Conservation (phyloP, 2,113 vertebrate genomes). For the Petromus typicus region DNA sequence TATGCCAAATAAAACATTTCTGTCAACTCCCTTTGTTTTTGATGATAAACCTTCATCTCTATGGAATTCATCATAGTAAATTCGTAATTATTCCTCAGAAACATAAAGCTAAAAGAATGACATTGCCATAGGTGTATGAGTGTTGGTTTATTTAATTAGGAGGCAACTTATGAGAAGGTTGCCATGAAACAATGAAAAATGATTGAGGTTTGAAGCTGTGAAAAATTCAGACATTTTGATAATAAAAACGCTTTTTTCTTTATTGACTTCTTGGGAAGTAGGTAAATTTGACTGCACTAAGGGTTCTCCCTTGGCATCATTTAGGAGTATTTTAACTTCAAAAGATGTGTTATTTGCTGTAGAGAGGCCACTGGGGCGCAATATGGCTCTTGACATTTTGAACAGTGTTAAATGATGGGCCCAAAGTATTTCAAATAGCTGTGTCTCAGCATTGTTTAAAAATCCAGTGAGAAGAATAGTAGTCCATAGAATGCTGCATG, state of each 20-base stretch:
- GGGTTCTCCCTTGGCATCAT: slow-evolving; percentile 60
- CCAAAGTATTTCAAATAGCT: slow-evolving; percentile 63
- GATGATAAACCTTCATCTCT: slow-evolving; percentile 33
- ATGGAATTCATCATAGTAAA: neutral
- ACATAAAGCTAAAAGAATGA: neutral
- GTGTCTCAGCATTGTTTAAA: slow-evolving; percentile 66
- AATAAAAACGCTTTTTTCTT: neutral
- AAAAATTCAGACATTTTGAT: slow-evolving; percentile 18
- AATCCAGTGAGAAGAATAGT: slow-evolving; percentile 57
- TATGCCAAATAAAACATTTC: neutral
- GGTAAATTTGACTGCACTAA: neutral
- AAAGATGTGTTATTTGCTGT: slow-evolving; percentile 68
- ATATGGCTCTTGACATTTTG: slow-evolving; percentile 72
- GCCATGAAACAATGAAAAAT: neutral
- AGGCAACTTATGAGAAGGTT: neutral
- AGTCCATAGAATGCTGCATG: slow-evolving; percentile 51
- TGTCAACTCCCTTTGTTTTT: slow-evolving; percentile 53
- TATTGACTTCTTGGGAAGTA: slow-evolving; percentile 55
- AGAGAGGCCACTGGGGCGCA: slow-evolving; percentile 63
- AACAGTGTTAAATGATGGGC: slow-evolving; percentile 70
- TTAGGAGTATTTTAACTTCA: slow-evolving; percentile 73
- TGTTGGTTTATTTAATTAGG: slow-evolving; percentile 7
- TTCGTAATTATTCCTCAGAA: slow-evolving; percentile 15
- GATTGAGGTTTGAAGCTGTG: slow-evolving; percentile 9
- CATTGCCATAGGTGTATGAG: neutral